Percentiles rank a stretch among this genome's conserved stretches.
These are phyloP conservation scores for Procambarus virginalis DNA, from an alignment of 1,140 invertebrate species.

Conservation along the genomic window DNA sequence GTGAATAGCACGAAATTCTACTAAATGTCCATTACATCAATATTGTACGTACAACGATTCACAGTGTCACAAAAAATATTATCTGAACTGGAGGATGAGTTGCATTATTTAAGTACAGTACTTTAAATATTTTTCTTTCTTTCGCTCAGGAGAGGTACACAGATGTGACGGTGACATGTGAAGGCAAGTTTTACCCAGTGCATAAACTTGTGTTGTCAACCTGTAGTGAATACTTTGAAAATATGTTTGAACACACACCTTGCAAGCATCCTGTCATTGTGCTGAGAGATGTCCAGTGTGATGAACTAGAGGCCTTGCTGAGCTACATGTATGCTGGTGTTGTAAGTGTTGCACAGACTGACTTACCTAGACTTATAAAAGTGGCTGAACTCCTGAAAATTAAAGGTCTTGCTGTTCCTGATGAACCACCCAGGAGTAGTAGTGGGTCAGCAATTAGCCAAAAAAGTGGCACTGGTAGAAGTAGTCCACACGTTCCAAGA, in stretches of 20 bases:
- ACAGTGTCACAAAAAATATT: too few species aligned
- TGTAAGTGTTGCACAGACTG: conserved; percentile 27
- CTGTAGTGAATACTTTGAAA: conserved; percentile 46
- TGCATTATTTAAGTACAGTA: too few species aligned
- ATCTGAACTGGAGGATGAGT: too few species aligned
- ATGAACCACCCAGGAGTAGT: conserved; percentile 29
- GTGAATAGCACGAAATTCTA: too few species aligned
- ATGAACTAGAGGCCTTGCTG: conserved; percentile 23
- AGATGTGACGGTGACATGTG: conserved; percentile 32
- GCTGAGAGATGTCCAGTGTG: conserved; percentile 11
- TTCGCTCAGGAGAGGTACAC: conserved; percentile 27
- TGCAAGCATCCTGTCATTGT: conserved; percentile 46
- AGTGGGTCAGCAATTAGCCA: background rate
- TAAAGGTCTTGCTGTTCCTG: conserved; percentile 41
- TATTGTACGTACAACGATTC: too few species aligned
- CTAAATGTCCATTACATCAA: too few species aligned
- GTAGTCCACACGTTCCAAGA: background rate
- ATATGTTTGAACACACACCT: conserved; percentile 41
- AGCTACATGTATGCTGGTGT: conserved; percentile 35
- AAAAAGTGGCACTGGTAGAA: conserved; percentile 1
- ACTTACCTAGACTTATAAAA: conserved; percentile 34
- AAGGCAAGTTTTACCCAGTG: conserved; percentile 25
- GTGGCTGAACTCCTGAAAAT: conserved; percentile 38
- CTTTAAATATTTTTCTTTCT: background rate
- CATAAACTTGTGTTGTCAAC: conserved; percentile 36